Evolutionary conservation across 53 echinoderm and acorn worm genomes (phyloP), one percentile per base, ranked within the genome.

Genomic region (Stichopus horrens): DNA sequence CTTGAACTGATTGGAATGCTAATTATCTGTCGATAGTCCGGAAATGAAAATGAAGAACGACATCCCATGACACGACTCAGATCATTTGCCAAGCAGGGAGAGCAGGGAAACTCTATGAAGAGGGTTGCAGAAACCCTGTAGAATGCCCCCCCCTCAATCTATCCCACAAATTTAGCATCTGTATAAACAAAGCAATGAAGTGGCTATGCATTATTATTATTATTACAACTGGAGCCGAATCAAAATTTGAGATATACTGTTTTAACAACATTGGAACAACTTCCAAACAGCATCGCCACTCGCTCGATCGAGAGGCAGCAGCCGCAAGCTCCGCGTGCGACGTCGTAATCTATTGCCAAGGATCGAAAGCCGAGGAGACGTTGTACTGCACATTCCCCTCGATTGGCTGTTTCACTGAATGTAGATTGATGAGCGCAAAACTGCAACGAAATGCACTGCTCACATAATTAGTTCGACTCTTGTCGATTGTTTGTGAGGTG

Each of bases 1-100:
- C n/a, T n/a, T n/a, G n/a, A n/a, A n/a, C n/a, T n/a, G n/a, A 79
- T 53, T 79, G 79, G 79, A 79, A 79, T 79, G 79, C 79, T 79
- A 79, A 79, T 79, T 79, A 79, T 79, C 77, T 77, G 54, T 77
- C 79, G 51, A 79, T 79, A 54, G 79, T 79, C 56, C 56, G 7
- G 79, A 18, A 77, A 79, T 79, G 55, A 79, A 5, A 53, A 79
- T 55, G 55, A 18, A 18, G 52, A 53, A 53, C 54, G 9, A 23
- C 37, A 37, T 37, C 14, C 63, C 14, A 63, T 63, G 63, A 63
- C 59, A 63, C 10, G 7, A 63, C 37, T 37, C 37, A 37, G 37
- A 37, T 37, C 37, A 37, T 37, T 37, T 37, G 37, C 37, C 37
- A 37, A 37, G 37, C 2, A 37, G 37, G 37, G 37, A 37, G 37